Evolutionary conservation across 2,113 vertebrate species (phyloP).

Genomic region (Lophochroa leadbeateri): DNA sequence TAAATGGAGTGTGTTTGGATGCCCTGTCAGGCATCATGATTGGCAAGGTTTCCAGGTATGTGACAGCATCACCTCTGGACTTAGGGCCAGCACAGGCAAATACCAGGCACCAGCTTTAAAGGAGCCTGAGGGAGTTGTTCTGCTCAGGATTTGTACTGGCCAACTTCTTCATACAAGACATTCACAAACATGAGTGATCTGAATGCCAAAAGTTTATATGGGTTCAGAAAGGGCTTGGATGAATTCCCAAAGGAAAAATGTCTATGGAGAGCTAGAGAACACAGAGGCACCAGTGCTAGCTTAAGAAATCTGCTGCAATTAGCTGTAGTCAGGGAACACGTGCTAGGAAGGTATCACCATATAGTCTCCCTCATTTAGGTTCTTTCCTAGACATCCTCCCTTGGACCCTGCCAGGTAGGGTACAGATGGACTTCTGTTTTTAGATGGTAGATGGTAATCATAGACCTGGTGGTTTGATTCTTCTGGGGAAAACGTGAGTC

Average conservation of each 20-base stretch:
- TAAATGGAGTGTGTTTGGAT: background rate
- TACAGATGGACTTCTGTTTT: background rate
- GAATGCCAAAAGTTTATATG: background rate
- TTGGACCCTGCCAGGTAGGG: background rate
- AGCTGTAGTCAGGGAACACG: background rate
- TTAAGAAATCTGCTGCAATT: background rate
- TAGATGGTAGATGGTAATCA: background rate
- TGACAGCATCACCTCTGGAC: background rate
- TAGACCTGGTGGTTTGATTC: background rate
- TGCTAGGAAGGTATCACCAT: background rate
- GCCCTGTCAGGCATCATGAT: background rate
- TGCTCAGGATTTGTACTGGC: background rate
- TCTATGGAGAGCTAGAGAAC: background rate
- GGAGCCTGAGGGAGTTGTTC: background rate
- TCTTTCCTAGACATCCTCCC: background rate
- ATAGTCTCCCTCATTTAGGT: accelerated
- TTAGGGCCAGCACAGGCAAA: background rate
- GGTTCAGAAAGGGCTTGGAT: background rate
- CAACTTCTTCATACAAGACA: background rate
- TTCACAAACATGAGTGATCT: background rate
- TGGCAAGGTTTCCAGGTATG: background rate
- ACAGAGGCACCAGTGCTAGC: accelerated
- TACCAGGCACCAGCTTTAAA: accelerated
- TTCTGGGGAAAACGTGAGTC: background rate
- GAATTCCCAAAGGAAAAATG: accelerated